phyloP scores from a whole-genome alignment of 2,113 vertebrate genomes.

The Gasterosteus aculeatus region DNA sequence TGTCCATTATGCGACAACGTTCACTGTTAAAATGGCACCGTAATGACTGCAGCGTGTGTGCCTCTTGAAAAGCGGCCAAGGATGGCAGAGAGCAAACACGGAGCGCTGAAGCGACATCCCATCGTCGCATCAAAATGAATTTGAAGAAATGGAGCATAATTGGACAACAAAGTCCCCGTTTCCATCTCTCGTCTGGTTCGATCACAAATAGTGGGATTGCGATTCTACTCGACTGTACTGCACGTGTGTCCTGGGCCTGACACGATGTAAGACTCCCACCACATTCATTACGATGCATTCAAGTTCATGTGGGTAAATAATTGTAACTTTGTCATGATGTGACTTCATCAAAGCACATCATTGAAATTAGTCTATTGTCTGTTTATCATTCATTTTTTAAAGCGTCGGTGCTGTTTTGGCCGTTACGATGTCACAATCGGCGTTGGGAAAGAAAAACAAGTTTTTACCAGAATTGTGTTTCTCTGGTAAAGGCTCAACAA shows the following conservation, averaged over 20 bases:
- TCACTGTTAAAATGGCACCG: not conserved
- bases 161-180: not conserved
- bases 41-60: slow-evolving; percentile 5
- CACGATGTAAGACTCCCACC: too few relatives aligned
- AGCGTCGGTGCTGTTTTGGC: too few relatives aligned
- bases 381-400: too few relatives aligned
- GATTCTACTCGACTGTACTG: too few relatives aligned
- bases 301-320: too few relatives aligned
- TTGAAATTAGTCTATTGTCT: too few relatives aligned
- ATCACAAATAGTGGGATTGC: not conserved
- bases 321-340: too few relatives aligned
- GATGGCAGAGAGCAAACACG: not conserved
- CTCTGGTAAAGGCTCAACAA: not conserved
- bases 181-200: not conserved
- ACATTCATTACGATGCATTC: too few relatives aligned
- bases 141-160: not conserved
- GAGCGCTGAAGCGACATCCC: not conserved
- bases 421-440: not conserved
- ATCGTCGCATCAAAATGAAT: not conserved
- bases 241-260: too few relatives aligned
- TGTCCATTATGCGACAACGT: not conserved
- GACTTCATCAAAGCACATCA: too few relatives aligned
- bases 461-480: not conserved
- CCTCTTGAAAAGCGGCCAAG: not conserved
- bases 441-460: not conserved